Conservation (phyloP, 1,140 invertebrate genomes). For the Dendrolimus kikuchii region DNA sequence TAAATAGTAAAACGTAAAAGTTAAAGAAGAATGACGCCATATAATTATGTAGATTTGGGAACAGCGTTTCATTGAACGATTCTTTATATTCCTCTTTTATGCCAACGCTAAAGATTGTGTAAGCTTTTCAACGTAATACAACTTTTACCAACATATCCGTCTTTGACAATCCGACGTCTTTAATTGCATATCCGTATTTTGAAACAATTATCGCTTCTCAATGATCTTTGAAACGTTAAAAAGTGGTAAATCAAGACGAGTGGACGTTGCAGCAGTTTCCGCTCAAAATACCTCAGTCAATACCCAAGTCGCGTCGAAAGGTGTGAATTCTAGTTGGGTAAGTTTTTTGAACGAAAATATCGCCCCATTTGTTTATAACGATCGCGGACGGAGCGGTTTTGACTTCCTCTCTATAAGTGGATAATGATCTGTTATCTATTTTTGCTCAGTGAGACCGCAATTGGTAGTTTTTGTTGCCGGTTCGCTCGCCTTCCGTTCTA, state of each 20-base stretch:
- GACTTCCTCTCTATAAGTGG: slow-evolving; percentile 59
- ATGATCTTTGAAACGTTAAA: background rate
- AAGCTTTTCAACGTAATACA: too few species aligned
- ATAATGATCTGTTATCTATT: slow-evolving; percentile 50
- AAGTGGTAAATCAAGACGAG: background rate
- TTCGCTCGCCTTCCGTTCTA: slow-evolving; percentile 28
- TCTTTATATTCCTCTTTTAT: too few species aligned
- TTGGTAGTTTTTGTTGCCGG: slow-evolving; percentile 25
- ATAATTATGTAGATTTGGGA: too few species aligned
- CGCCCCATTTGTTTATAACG: slow-evolving; percentile 32
- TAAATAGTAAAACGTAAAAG: too few species aligned
- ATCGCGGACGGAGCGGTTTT: slow-evolving; percentile 35
- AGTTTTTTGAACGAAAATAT: slow-evolving; percentile 17
- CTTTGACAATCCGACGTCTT: too few species aligned
- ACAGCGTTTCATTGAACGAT: too few species aligned
- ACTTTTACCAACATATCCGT: too few species aligned
- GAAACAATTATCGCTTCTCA: too few species aligned
- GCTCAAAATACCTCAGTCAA: background rate
- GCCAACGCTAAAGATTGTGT: too few species aligned
- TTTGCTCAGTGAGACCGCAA: slow-evolving; percentile 29
- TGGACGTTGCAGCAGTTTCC: background rate
- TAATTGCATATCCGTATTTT: too few species aligned
- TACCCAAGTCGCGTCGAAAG: slow-evolving; percentile 1
- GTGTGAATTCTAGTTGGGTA: slow-evolving; percentile 5
- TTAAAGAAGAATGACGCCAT: too few species aligned